phyloP scores from a whole-genome alignment of 2,797 vertebrate genomes.

The Lindbergichthys nudifrons region DNA sequence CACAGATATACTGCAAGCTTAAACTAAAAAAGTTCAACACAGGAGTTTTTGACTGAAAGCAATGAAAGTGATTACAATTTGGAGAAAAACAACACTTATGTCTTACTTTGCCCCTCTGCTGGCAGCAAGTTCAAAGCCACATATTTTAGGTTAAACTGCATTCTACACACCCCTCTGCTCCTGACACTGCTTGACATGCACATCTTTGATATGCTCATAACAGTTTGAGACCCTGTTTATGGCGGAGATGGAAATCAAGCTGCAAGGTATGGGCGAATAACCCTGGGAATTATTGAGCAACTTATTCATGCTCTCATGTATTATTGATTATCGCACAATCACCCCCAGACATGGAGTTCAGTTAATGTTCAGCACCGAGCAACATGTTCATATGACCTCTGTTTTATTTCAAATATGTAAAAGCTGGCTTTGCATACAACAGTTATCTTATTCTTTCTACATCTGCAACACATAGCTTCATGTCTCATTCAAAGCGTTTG shows the following conservation, averaged over 20 bases:
- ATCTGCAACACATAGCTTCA: neutral
- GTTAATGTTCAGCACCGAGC: constrained; percentile 13
- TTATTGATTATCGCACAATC: constrained; percentile 24
- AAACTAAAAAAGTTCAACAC: neutral
- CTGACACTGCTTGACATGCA: constrained; percentile 1
- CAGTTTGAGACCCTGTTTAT: constrained; percentile 7
- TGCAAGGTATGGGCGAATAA: neutral
- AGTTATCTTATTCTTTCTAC: neutral
- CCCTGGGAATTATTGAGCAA: constrained; percentile 13
- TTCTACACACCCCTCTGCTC: neutral
- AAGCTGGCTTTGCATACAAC: neutral
- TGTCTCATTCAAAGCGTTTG: constrained; percentile 5
- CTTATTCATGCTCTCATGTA: constrained; percentile 42
- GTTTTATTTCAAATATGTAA: constrained; percentile 2
- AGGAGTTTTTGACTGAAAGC: neutral
- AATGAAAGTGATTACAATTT: neutral
- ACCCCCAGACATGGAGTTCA: neutral
- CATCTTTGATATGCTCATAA: constrained; percentile 16
- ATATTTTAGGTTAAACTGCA: constrained; percentile 7
- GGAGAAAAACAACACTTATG: neutral
- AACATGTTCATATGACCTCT: neutral
- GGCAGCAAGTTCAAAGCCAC: neutral
- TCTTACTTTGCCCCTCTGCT: neutral
- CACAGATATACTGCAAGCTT: neutral
- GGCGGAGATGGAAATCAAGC: constrained; percentile 20